Percentiles rank a stretch among this genome's conserved stretches.
Conservation (phyloP, 35 echinoderm and acorn worm species). For the Strongylocentrotus purpuratus region DNA sequence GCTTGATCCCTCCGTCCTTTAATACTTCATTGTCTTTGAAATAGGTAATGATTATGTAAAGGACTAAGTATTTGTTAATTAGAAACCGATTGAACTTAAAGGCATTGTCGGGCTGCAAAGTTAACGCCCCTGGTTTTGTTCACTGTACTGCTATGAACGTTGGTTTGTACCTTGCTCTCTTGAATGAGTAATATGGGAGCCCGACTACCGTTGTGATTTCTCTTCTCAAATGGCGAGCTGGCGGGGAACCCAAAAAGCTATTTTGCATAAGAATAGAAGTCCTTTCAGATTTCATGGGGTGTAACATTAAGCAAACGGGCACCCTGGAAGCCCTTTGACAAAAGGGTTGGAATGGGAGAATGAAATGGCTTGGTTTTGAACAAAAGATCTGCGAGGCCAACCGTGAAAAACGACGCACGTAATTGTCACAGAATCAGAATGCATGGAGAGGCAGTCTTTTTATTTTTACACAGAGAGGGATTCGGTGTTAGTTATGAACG, state of each 20-base stretch:
- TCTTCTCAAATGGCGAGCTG: background rate
- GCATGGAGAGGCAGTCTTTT: background rate
- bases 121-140: too few relatives aligned
- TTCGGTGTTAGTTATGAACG: too few relatives aligned
- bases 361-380: background rate
- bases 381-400: constrained; percentile 7
- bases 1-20: too few relatives aligned
- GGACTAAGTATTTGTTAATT: too few relatives aligned
- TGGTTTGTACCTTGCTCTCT: background rate
- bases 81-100: too few relatives aligned
- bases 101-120: too few relatives aligned
- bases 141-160: background rate
- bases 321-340: background rate
- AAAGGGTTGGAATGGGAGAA: background rate
- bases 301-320: background rate
- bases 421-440: background rate
- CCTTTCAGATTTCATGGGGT: background rate
- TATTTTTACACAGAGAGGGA: background rate
- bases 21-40: too few relatives aligned
- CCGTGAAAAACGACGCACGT: background rate
- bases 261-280: background rate
- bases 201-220: background rate
- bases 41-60: too few relatives aligned
- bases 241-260: background rate
- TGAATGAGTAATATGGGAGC: background rate